These are phyloP conservation scores for Drosophila dunni DNA, from an alignment of 1,140 invertebrate species.

Conservation along the genomic window DNA sequence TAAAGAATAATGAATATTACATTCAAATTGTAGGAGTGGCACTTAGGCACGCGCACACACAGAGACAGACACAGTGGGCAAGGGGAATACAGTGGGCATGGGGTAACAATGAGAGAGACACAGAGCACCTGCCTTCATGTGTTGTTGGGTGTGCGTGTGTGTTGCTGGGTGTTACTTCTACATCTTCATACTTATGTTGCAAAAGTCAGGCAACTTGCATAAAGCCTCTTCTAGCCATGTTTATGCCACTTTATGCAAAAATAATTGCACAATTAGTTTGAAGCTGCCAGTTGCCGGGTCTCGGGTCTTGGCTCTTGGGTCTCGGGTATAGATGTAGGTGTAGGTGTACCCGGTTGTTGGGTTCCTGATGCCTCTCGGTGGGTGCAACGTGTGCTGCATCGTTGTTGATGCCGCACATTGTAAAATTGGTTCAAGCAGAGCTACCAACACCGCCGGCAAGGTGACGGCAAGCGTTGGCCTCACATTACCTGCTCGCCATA, in stretches of 20 bases:
- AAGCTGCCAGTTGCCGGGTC: conserved; percentile 62
- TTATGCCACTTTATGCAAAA: conserved; percentile 85
- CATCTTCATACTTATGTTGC: conserved; percentile 69
- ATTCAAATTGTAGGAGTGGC: conserved; percentile 81
- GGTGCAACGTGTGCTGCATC: conserved; percentile 21
- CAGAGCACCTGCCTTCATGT: background rate
- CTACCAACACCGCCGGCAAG: conserved; percentile 61
- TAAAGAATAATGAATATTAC: conserved; percentile 82
- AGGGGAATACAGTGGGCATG: background rate
- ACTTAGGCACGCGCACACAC: conserved; percentile 71
- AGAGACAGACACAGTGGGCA: background rate
- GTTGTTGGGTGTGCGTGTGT: conserved; percentile 2
- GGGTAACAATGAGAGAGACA: conserved; percentile 1
- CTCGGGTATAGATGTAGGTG: background rate
- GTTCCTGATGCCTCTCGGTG: conserved; percentile 10
- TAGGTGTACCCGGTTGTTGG: conserved; percentile 2
- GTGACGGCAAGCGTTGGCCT: conserved; percentile 51
- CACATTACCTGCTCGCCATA: conserved; percentile 59
- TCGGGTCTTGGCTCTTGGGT: background rate
- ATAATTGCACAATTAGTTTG: conserved; percentile 85
- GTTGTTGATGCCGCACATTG: conserved; percentile 57
- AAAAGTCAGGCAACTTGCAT: conserved; percentile 81
- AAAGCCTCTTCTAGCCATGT: conserved; percentile 83
- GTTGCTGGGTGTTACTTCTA: conserved; percentile 35
- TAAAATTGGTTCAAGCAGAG: conserved; percentile 79